phyloP scores from a whole-genome alignment of 2,888 invertebrate genomes.

The Drosophila anomalata region DNA sequence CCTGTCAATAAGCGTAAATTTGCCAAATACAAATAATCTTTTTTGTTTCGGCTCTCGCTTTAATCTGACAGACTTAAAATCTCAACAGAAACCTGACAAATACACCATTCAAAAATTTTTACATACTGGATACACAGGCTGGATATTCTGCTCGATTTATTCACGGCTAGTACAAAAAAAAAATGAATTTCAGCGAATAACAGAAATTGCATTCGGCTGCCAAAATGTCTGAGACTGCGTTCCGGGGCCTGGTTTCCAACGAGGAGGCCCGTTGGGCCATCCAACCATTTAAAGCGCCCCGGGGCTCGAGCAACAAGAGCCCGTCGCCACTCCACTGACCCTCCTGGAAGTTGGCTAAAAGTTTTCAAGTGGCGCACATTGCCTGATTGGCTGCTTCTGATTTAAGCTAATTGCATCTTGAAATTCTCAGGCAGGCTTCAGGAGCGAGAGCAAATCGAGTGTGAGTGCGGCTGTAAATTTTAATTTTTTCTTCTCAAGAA shows the following conservation, averaged over 20 bases:
- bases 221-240: slow-evolving; percentile 51
- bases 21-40: slow-evolving; percentile 72
- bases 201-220: slow-evolving; percentile 46
- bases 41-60: slow-evolving; percentile 35
- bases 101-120: slow-evolving; percentile 19
- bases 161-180: slow-evolving; percentile 37
- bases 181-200: slow-evolving; percentile 20
- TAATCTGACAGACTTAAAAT: slow-evolving; percentile 61
- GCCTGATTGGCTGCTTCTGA: slow-evolving; percentile 69
- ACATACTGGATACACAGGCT: background rate
- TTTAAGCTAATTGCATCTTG: slow-evolving; percentile 67
- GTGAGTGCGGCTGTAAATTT: slow-evolving; percentile 2
- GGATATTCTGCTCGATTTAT: slow-evolving; percentile 1
- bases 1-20: slow-evolving; percentile 74
- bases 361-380: slow-evolving; percentile 70
- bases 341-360: slow-evolving; percentile 59
- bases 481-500: background rate
- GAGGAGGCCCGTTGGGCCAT: slow-evolving; percentile 22
- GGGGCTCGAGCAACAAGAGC: slow-evolving; percentile 15
- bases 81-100: slow-evolving; percentile 64
- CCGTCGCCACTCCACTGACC: slow-evolving; percentile 42
- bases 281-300: background rate
- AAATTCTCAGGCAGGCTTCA: slow-evolving; percentile 16
- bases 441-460: slow-evolving; percentile 2
- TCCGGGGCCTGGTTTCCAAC: slow-evolving; percentile 58